Evolutionary conservation across 2,797 vertebrate species (phyloP).

Genomic region (Poecile montanus): DNA sequence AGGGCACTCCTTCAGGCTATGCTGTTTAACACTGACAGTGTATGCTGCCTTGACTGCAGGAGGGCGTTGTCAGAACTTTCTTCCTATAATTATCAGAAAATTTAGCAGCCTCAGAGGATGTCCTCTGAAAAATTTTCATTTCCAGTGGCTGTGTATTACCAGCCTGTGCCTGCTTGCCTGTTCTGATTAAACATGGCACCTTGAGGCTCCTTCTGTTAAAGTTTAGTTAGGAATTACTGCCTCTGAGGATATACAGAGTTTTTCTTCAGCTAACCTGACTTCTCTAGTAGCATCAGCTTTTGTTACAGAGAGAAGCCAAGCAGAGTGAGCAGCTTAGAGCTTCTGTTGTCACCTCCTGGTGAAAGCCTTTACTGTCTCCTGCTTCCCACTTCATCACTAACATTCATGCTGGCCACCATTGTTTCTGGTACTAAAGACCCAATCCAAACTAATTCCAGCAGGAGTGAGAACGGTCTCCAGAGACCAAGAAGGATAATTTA

Average conservation of each 20-base stretch:
- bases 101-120: neutral
- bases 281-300: neutral
- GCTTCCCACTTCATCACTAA: neutral
- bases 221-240: neutral
- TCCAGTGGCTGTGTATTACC: neutral
- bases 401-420: neutral
- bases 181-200: neutral
- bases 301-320: neutral
- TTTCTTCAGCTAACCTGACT: neutral
- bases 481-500: neutral
- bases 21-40: neutral
- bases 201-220: neutral
- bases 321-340: rapidly evolving
- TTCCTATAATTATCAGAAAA: neutral
- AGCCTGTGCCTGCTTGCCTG: neutral
- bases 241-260: neutral
- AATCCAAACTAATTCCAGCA: neutral
- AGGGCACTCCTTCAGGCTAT: neutral
- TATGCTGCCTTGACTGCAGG: neutral
- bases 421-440: neutral
- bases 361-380: neutral
- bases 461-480: neutral
- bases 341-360: neutral
- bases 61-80: neutral
- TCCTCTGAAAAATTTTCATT: neutral